A percentile compares a stretch with the other conserved stretches of the same genome.
These are phyloP conservation scores for Scatophagus argus DNA, from an alignment of 2,113 vertebrate genomes.

Conservation along the genomic window DNA sequence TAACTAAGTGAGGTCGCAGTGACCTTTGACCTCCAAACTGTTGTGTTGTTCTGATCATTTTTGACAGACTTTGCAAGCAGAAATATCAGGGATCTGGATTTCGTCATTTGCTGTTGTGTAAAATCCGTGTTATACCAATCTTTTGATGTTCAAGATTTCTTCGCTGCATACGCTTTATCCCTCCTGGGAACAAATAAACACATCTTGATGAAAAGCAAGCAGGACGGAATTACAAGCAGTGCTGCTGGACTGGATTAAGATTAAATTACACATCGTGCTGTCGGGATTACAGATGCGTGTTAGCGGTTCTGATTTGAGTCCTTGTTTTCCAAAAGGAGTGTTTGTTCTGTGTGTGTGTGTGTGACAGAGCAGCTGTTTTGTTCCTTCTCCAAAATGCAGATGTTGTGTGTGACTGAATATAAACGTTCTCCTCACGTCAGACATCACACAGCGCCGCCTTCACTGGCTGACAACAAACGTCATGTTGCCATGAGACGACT, in stretches of 20 bases:
- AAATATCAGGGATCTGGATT: too few species aligned
- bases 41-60: too few species aligned
- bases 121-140: not conserved
- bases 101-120: too few species aligned
- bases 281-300: constrained; percentile 29
- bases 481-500: not conserved
- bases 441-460: not conserved
- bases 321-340: not conserved
- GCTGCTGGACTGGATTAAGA: constrained; percentile 34
- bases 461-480: not conserved
- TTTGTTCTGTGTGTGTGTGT: too few species aligned
- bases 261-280: constrained; percentile 19
- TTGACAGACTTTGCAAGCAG: too few species aligned
- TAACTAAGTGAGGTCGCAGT: too few species aligned
- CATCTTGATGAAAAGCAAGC: constrained; percentile 1
- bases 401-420: not conserved
- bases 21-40: too few species aligned
- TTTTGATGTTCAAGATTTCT: constrained; percentile 24
- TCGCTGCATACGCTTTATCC: not conserved
- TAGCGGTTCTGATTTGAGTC: not conserved
- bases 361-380: not conserved
- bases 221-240: not conserved
- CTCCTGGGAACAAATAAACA: not conserved
- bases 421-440: too few species aligned
- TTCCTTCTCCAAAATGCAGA: too few species aligned